Conservation (phyloP, 1,140 invertebrate genomes). For the Coelopa frigida region DNA sequence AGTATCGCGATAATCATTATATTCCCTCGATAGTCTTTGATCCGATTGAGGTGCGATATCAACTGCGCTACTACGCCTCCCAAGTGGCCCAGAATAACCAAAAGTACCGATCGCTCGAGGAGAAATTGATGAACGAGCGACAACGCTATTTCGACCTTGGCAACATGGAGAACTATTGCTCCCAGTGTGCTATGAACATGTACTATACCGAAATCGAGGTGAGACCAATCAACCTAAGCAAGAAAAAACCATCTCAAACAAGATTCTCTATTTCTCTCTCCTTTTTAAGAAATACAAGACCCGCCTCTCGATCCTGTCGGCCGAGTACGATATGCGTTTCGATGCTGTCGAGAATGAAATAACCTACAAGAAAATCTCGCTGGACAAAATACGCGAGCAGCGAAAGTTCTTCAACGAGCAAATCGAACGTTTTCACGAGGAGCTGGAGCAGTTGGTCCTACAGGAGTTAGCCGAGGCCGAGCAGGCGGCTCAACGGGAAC, state of each 20-base stretch:
- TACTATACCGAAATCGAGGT: constrained; percentile 2
- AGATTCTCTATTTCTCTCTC: background rate
- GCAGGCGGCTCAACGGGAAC: no score
- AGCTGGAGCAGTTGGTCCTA: no score
- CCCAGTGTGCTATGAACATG: background rate
- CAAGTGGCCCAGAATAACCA: constrained; percentile 1
- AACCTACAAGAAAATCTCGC: background rate
- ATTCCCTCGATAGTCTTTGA: background rate
- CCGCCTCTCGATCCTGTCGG: background rate
- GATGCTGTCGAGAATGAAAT: background rate
- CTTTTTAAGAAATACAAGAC: background rate
- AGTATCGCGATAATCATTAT: no score
- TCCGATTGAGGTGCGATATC: constrained; percentile 4
- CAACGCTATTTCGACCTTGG: background rate
- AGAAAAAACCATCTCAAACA: no score
- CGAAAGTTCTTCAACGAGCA: background rate
- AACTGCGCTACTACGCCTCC: background rate
- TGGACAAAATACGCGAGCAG: constrained; percentile 5
- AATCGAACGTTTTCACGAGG: constrained; percentile 6
- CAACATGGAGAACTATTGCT: background rate
- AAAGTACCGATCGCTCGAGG: background rate
- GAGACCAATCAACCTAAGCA: background rate
- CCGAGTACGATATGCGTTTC: background rate
- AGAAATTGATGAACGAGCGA: no score
- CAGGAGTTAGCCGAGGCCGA: no score